Conservation (phyloP, 2,888 invertebrate species). For the Vannuccia rotundouncinata region DNA sequence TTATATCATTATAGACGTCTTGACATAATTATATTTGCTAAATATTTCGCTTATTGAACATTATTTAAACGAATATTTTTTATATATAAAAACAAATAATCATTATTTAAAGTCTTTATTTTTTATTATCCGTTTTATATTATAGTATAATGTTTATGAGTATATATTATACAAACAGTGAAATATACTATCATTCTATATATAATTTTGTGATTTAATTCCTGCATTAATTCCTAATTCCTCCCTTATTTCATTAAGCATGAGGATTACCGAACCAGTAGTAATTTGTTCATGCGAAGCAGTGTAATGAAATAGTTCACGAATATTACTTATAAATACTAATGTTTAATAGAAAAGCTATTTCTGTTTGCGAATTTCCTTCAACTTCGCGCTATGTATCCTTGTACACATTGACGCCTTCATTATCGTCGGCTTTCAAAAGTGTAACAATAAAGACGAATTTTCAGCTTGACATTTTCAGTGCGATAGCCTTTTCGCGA, state of each 20-base stretch:
- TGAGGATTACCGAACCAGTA: conserved; percentile 3
- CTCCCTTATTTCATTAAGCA: background rate
- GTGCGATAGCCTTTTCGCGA: conserved; percentile 6
- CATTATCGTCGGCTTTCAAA: background rate
- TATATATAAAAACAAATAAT: background rate
- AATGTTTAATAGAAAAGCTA: background rate
- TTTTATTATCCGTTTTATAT: background rate
- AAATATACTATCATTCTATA: background rate
- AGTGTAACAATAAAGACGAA: background rate
- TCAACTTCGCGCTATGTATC: too few species aligned
- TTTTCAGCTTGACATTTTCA: conserved; percentile 1
- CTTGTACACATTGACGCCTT: background rate
- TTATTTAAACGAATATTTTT: too few species aligned
- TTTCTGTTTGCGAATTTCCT: background rate
- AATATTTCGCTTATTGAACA: too few species aligned
- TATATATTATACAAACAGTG: background rate
- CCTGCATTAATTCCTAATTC: conserved; percentile 12
- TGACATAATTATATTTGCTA: too few species aligned
- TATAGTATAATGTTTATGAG: background rate
- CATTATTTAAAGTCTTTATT: background rate
- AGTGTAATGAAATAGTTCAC: background rate
- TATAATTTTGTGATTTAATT: background rate
- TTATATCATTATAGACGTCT: too few species aligned
- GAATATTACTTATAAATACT: background rate
- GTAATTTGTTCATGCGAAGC: conserved; percentile 4